Percentiles rank a stretch among this genome's conserved stretches.
These are phyloP conservation scores for Oophaga pumilio DNA, from an alignment of 2,113 vertebrate species.

Conservation along the genomic window DNA sequence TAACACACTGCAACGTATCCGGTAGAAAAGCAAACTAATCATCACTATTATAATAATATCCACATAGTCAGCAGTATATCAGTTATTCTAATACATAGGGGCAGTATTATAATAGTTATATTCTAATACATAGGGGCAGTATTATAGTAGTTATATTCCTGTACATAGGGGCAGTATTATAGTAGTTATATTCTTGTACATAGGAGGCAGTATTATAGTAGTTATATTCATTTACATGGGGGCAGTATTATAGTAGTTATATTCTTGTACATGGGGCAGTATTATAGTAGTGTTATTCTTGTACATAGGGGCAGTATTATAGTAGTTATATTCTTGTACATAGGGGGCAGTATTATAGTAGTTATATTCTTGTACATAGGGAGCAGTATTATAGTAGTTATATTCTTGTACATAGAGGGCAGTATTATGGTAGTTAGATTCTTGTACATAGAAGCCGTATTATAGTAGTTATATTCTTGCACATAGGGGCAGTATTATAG, in stretches of 20 bases:
- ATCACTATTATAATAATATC: not conserved
- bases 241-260: not conserved
- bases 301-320: conserved; percentile 3
- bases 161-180: not conserved
- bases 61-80: not conserved
- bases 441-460: not conserved
- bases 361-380: conserved; percentile 17
- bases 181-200: not conserved
- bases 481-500: not conserved
- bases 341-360: conserved; percentile 8
- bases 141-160: not conserved
- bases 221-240: not conserved
- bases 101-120: not conserved
- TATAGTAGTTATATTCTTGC: not conserved
- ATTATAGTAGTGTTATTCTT: conserved; percentile 9
- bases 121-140: not conserved
- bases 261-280: not conserved
- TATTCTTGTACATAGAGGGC: conserved; percentile 6
- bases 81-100: not conserved
- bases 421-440: conserved; percentile 13
- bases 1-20: too few relatives aligned
- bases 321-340: not conserved
- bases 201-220: not conserved
- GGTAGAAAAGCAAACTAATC: not conserved
- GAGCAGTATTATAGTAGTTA: conserved; percentile 18